These are phyloP conservation scores for Antedon mediterranea DNA, from an alignment of 53 echinoderm and acorn worm species.

Conservation along the genomic window DNA sequence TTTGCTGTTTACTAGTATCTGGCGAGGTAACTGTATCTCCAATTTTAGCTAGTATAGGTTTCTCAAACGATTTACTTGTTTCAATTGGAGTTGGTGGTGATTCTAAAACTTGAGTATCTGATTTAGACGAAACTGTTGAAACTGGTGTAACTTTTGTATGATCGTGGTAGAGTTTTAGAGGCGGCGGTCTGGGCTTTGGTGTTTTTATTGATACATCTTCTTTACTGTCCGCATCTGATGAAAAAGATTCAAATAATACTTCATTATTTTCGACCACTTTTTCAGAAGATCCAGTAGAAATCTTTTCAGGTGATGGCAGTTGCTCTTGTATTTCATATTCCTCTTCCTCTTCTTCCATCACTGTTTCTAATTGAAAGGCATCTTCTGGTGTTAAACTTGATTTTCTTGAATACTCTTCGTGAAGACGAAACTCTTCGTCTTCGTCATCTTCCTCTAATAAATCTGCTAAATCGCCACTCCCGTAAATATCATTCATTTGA, in stretches of 20 bases:
- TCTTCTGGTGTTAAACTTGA: neutral
- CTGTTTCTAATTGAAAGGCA: slow-evolving; percentile 33
- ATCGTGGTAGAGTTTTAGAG: neutral
- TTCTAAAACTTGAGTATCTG: slow-evolving; percentile 32
- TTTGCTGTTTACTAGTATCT: neutral
- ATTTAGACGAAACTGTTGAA: slow-evolving; percentile 15
- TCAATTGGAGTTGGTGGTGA: slow-evolving; percentile 57
- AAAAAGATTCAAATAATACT: neutral
- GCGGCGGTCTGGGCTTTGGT: neutral
- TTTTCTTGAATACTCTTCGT: neutral
- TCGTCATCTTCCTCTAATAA: neutral
- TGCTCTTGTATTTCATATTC: slow-evolving; percentile 13
- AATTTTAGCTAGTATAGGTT: slow-evolving; percentile 30
- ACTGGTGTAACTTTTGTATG: neutral
- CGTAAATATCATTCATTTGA: neutral
- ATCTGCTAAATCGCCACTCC: neutral
- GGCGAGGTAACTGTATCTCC: neutral
- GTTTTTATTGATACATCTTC: neutral
- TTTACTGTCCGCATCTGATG: neutral
- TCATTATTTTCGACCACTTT: neutral
- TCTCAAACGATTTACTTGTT: slow-evolving; percentile 39
- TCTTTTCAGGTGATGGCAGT: slow-evolving; percentile 7
- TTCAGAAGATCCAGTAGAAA: neutral
- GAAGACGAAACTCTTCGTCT: neutral
- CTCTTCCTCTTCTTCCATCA: slow-evolving; percentile 64